These are phyloP conservation scores for Paraplagusia blochii DNA, from an alignment of 2,113 vertebrate genomes.

Conservation along the genomic window DNA sequence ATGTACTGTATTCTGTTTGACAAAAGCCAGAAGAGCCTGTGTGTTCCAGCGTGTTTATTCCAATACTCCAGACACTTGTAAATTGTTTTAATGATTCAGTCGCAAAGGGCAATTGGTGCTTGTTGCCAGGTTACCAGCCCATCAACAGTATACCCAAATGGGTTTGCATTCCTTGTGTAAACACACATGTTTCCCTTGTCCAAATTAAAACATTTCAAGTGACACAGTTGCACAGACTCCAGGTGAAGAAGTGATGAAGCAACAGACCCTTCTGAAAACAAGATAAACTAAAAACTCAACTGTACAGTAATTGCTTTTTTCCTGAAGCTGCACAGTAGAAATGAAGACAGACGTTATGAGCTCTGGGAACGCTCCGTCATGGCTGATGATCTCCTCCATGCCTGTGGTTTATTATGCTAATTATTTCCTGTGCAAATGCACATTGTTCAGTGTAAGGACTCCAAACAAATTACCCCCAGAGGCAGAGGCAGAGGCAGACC, in stretches of 20 bases:
- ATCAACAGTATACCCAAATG: background rate
- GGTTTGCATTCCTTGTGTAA: background rate
- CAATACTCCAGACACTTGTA: background rate
- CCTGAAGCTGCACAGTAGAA: constrained; percentile 10
- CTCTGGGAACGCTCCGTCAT: constrained; percentile 2
- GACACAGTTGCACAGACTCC: too few species aligned
- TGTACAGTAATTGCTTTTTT: constrained; percentile 13
- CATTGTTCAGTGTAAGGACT: constrained; percentile 27
- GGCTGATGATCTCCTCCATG: constrained; percentile 17
- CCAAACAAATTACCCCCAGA: constrained; percentile 39
- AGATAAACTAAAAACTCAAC: too few species aligned
- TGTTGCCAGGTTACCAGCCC: constrained; percentile 46
- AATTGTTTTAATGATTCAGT: constrained; percentile 28
- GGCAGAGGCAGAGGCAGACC: constrained; percentile 3
- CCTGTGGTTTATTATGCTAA: constrained; percentile 20
- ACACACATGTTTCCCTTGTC: background rate
- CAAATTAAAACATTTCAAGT: too few species aligned
- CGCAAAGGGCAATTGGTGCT: constrained; percentile 39
- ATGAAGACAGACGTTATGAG: constrained; percentile 18
- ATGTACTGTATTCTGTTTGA: background rate
- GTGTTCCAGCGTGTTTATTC: background rate
- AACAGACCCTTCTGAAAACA: background rate
- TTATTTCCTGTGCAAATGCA: constrained; percentile 28
- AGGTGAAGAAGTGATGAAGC: background rate
- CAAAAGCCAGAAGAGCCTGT: background rate